phyloP scores from a whole-genome alignment of 2,113 vertebrate genomes.

The Pseudolaguvia tuberculata region DNA sequence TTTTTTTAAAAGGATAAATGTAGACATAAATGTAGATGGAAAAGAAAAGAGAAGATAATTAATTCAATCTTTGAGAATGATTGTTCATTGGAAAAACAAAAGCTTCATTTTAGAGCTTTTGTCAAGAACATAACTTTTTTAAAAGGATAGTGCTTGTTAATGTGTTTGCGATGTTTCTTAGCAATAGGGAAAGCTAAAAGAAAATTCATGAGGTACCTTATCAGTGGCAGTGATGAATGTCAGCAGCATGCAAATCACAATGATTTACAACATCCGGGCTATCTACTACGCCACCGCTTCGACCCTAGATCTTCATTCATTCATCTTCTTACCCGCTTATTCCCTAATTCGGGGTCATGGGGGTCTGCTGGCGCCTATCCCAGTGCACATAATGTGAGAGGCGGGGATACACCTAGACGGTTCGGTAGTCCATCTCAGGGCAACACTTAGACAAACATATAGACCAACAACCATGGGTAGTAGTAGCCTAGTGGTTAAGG shows the following conservation, averaged over 20 bases:
- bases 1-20: slow-evolving; percentile 31
- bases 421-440: too few species aligned
- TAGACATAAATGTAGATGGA: slow-evolving; percentile 19
- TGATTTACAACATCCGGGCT: slow-evolving; percentile 49
- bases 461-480: too few species aligned
- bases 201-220: slow-evolving; percentile 42
- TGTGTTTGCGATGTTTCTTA: slow-evolving; percentile 39
- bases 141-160: slow-evolving; percentile 27
- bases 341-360: too few species aligned
- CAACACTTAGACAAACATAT: too few species aligned
- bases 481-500: too few species aligned
- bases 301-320: too few species aligned
- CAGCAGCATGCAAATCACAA: slow-evolving; percentile 17
- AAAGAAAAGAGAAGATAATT: slow-evolving; percentile 23
- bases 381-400: too few species aligned
- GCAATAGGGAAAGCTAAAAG: slow-evolving; percentile 30
- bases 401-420: too few species aligned
- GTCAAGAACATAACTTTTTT: slow-evolving; percentile 34
- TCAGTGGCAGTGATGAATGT: slow-evolving; percentile 40
- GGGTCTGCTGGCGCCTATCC: too few species aligned
- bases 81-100: slow-evolving; percentile 36
- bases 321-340: too few species aligned
- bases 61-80: slow-evolving; percentile 46
- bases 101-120: slow-evolving; percentile 44
- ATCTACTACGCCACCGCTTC: too few species aligned